A percentile compares a stretch with the other conserved stretches of the same genome.
These are phyloP conservation scores for Zelostemma sp. DNA, from an alignment of 1,140 invertebrate species.

Conservation along the genomic window DNA sequence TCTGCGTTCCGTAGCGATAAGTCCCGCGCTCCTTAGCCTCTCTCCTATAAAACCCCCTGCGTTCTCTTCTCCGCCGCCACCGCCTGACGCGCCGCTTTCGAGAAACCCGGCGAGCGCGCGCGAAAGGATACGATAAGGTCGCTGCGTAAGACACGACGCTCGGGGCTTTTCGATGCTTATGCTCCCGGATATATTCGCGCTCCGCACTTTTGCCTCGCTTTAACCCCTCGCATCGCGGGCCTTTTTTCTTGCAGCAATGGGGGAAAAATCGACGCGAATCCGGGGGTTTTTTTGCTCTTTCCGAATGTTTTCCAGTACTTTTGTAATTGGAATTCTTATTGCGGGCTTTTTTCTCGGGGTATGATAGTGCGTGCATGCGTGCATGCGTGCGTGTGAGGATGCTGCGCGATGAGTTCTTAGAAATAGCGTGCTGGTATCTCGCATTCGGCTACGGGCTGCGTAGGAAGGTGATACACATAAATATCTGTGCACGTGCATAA, in stretches of 20 bases:
- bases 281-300: too few relatives aligned
- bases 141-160: slow-evolving; percentile 16
- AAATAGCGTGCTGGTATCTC: slow-evolving; percentile 54
- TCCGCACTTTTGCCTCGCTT: too few relatives aligned
- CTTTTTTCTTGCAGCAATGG: too few relatives aligned
- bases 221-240: too few relatives aligned
- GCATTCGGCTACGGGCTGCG: slow-evolving; percentile 55
- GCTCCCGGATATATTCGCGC: slow-evolving; percentile 37
- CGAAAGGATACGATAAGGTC: slow-evolving; percentile 40
- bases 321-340: too few relatives aligned
- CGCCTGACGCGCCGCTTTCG: slow-evolving; percentile 41
- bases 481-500: slow-evolving; percentile 25
- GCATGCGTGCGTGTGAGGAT: slow-evolving; percentile 53
- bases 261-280: too few relatives aligned
- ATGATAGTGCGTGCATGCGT: slow-evolving; percentile 50
- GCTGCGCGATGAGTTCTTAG: slow-evolving; percentile 60
- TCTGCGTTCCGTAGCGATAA: slow-evolving; percentile 11
- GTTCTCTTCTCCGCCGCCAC: neutral
- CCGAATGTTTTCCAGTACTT: too few relatives aligned
- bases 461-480: slow-evolving; percentile 57
- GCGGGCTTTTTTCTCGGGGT: too few relatives aligned
- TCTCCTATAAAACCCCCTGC: neutral
- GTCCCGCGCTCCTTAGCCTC: slow-evolving; percentile 5
- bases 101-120: slow-evolving; percentile 43
- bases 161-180: slow-evolving; percentile 25